These are phyloP conservation scores for Orientallactaga bullata DNA, from an alignment of 2,113 vertebrate species.

Conservation along the genomic window DNA sequence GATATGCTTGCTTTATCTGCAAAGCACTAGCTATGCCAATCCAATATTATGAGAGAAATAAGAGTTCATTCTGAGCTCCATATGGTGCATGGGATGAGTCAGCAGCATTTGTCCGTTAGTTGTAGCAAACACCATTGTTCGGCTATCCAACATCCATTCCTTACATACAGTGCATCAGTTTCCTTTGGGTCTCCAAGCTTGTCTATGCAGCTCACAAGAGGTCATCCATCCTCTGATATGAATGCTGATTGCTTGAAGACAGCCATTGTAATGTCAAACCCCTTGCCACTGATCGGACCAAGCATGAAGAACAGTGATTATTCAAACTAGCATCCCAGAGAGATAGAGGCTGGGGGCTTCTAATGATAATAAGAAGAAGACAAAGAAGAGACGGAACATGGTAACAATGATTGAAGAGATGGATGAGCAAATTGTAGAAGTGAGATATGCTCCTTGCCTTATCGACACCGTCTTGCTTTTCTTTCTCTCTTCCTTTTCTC, in stretches of 20 bases:
- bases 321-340: neutral
- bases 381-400: neutral
- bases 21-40: neutral
- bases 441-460: neutral
- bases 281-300: neutral
- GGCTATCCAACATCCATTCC: neutral
- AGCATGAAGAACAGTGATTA: neutral
- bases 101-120: neutral
- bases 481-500: neutral
- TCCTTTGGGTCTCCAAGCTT: neutral
- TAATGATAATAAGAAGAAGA: neutral
- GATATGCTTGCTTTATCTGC: neutral
- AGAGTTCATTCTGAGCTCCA: neutral
- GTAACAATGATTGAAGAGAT: neutral
- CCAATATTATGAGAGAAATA: neutral
- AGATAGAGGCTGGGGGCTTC: neutral
- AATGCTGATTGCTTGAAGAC: neutral
- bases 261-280: neutral
- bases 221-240: neutral
- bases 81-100: neutral
- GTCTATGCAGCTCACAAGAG: neutral
- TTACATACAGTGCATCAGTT: neutral
- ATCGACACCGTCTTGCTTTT: too few species aligned
- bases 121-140: slow-evolving; percentile 1
- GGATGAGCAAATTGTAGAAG: neutral